Percentiles rank a stretch among this genome's conserved stretches.
Evolutionary conservation across 64 coral and sea anemone species (phyloP).

Genomic region (Pocillopora damicornis): DNA sequence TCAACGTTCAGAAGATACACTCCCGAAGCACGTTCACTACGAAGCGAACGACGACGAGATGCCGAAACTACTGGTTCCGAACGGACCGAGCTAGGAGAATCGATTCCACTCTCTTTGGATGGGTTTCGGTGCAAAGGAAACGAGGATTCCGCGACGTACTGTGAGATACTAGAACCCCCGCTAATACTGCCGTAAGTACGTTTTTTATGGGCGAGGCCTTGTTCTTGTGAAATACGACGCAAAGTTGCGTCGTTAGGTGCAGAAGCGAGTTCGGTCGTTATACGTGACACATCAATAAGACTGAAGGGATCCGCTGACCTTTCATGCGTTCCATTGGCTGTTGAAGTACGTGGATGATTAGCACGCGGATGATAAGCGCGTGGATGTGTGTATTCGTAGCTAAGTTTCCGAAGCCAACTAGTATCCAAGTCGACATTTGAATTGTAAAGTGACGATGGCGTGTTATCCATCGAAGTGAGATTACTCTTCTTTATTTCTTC

Average conservation of each 20-base stretch:
- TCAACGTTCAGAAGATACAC: conserved; percentile 82
- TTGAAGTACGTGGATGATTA: conserved; percentile 69
- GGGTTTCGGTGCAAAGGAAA: not conserved
- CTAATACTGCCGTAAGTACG: not conserved
- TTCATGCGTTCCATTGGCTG: conserved; percentile 45
- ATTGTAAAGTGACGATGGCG: not conserved
- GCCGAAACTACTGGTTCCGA: conserved; percentile 18
- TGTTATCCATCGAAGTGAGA: not conserved
- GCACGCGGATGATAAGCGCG: conserved; percentile 42
- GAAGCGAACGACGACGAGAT: conserved; percentile 27
- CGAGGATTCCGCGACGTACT: not conserved
- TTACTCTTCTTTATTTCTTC: conserved; percentile 16
- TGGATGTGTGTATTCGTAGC: conserved; percentile 31
- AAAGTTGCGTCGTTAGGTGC: conserved; percentile 44
- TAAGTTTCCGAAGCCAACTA: conserved; percentile 29
- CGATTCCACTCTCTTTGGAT: conserved; percentile 31
- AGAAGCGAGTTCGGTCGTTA: conserved; percentile 57
- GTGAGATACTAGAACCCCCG: not conserved
- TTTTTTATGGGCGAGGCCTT: not conserved
- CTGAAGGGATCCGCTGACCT: conserved; percentile 14
- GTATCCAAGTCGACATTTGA: conserved; percentile 19
- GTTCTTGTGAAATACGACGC: conserved; percentile 26
- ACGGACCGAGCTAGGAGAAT: conserved; percentile 20
- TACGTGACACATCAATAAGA: conserved; percentile 45
- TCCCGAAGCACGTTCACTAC: conserved; percentile 36